Percentiles rank a stretch among this genome's conserved stretches.
Conservation (phyloP, 2,113 vertebrate species). For the Forbesichthys agassizii region DNA sequence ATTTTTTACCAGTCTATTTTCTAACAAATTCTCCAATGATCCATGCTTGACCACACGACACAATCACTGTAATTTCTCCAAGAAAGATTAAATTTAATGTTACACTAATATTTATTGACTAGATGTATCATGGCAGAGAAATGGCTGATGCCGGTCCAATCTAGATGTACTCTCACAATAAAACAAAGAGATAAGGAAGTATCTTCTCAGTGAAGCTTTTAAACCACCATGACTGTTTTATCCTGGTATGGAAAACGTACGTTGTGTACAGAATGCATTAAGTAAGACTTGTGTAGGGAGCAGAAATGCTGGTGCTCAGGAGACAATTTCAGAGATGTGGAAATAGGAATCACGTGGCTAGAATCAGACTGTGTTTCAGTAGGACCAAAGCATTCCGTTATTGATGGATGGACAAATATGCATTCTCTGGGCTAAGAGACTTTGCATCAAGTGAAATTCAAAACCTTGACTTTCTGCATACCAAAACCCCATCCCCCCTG, state of each 20-base stretch:
- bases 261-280: slow-evolving; percentile 55
- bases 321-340: slow-evolving; percentile 36
- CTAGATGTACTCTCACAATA: background rate
- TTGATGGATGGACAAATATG: slow-evolving; percentile 73
- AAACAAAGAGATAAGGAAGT: background rate
- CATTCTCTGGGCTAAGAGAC: slow-evolving; percentile 63
- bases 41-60: too few species aligned
- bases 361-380: slow-evolving; percentile 73
- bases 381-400: slow-evolving; percentile 61
- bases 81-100: slow-evolving; percentile 5
- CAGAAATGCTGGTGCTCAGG: slow-evolving; percentile 38
- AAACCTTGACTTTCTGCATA: slow-evolving; percentile 70
- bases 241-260: slow-evolving; percentile 48
- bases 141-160: background rate
- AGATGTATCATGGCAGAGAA: slow-evolving; percentile 10
- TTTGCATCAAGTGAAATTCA: slow-evolving; percentile 68
- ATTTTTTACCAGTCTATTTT: background rate
- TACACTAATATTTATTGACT: slow-evolving; percentile 12
- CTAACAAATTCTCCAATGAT: background rate
- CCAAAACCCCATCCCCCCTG: slow-evolving; percentile 44
- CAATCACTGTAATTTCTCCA: background rate
- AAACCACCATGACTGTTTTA: slow-evolving; percentile 55
- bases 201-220: slow-evolving; percentile 50
- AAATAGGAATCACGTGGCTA: slow-evolving; percentile 70
- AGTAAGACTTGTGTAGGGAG: slow-evolving; percentile 18